phyloP scores from a whole-genome alignment of 2,888 invertebrate species.

The Hydrotaea cyrtoneurina region DNA sequence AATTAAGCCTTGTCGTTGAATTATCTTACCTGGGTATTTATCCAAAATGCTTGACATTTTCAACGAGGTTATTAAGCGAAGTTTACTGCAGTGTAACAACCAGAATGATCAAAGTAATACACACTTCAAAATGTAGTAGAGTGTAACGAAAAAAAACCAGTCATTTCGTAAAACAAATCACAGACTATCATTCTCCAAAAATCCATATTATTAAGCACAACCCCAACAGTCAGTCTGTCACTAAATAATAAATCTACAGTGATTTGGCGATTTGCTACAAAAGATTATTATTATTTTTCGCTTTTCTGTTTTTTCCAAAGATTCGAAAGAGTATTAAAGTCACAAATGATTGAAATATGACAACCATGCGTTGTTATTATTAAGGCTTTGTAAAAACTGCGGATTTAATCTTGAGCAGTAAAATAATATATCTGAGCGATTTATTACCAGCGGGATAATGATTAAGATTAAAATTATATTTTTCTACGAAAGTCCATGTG shows the following conservation, averaged over 20 bases:
- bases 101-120: no score
- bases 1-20: no score
- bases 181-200: constrained; percentile 29
- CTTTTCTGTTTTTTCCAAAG: neutral
- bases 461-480: no score
- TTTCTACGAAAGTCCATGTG: no score
- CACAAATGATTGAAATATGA: constrained; percentile 45
- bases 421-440: constrained; percentile 14
- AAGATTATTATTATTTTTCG: constrained; percentile 38
- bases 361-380: constrained; percentile 15
- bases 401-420: neutral
- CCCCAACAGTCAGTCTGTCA: neutral
- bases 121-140: no score
- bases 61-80: no score
- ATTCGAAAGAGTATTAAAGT: constrained; percentile 43
- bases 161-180: constrained; percentile 32
- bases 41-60: no score
- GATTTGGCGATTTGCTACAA: constrained; percentile 35
- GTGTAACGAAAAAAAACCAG: neutral
- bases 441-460: neutral
- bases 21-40: no score
- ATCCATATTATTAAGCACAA: constrained; percentile 19
- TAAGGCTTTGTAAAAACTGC: constrained; percentile 11
- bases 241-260: constrained; percentile 30
- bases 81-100: no score